Conservation (phyloP, 1,140 invertebrate genomes). For the Diuraphis noxia region DNA sequence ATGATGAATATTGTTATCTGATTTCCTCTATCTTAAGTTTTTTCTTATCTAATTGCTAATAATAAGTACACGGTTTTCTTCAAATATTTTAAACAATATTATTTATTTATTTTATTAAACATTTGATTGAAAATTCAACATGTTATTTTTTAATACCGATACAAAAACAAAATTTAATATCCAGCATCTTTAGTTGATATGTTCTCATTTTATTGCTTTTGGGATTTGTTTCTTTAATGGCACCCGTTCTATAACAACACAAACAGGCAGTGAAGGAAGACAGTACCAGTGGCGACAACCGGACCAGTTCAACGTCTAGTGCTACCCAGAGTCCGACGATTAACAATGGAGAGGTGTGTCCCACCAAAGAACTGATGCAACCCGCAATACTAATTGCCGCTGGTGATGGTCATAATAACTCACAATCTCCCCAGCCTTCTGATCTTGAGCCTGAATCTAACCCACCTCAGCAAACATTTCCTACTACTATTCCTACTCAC, state of each 20-base stretch:
- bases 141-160: background rate
- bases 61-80: background rate
- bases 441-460: constrained; percentile 55
- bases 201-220: constrained; percentile 52
- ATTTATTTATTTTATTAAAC: background rate
- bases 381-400: constrained; percentile 50
- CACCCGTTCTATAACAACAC: constrained; percentile 49
- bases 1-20: background rate
- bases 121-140: background rate
- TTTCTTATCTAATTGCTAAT: background rate
- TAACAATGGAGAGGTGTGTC: constrained; percentile 53
- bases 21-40: background rate
- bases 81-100: background rate
- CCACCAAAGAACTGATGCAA: constrained; percentile 52
- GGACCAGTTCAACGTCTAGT: constrained; percentile 53
- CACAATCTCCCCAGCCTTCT: constrained; percentile 59
- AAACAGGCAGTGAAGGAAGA: constrained; percentile 52
- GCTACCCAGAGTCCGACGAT: constrained; percentile 52
- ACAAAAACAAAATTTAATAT: background rate
- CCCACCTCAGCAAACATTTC: constrained; percentile 56
- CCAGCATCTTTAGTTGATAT: constrained; percentile 37
- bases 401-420: constrained; percentile 53
- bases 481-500: constrained; percentile 58
- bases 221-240: constrained; percentile 54
- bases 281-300: constrained; percentile 50